A percentile compares a stretch with the other conserved stretches of the same genome.
Conservation (phyloP, 2,113 vertebrate genomes). For the Helogale parvula region DNA sequence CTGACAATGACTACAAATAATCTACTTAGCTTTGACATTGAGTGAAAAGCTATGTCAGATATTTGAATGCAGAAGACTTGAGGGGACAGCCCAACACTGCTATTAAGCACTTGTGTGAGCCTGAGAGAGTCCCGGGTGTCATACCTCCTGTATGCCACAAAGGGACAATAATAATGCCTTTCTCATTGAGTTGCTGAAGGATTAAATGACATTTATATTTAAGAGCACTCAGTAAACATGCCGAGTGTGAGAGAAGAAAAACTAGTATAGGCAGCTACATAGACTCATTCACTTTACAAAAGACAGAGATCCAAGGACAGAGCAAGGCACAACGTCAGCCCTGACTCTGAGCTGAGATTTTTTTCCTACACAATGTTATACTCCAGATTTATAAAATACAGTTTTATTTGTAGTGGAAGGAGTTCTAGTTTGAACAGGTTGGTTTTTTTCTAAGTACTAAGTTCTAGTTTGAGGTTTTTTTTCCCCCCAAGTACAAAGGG, state of each 20-base stretch:
- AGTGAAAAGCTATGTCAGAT: neutral
- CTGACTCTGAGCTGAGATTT: neutral
- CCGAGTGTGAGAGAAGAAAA: neutral
- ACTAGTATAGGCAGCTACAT: neutral
- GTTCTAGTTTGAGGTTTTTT: neutral
- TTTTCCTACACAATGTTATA: neutral
- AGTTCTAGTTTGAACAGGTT: neutral
- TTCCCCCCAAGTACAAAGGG: neutral
- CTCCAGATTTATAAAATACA: neutral
- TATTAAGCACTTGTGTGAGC: neutral
- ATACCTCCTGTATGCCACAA: neutral
- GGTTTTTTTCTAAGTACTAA: neutral
- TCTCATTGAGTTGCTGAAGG: neutral
- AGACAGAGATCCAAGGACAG: neutral
- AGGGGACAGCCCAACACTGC: neutral
- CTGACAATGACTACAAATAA: neutral
- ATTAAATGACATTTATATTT: neutral
- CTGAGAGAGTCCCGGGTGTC: neutral
- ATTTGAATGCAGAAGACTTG: neutral
- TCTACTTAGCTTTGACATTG: neutral
- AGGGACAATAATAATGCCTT: neutral
- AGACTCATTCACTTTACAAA: neutral
- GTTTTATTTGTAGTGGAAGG: neutral
- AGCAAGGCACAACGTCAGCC: rapidly evolving
- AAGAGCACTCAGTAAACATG: neutral